phyloP scores from a whole-genome alignment of 2,888 invertebrate species.

The Polia nebulosa region DNA sequence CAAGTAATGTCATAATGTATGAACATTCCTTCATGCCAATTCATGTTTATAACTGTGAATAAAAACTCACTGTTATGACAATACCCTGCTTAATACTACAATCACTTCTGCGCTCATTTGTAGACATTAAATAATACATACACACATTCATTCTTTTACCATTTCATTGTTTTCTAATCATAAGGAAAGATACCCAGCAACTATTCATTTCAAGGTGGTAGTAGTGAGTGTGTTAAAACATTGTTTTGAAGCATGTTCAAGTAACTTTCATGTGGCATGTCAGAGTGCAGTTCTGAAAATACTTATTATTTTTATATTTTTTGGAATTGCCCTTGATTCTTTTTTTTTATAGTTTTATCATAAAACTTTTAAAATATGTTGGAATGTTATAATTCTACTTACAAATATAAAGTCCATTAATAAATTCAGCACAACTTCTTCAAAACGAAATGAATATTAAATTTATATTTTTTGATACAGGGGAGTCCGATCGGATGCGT shows the following conservation, averaged over 20 bases:
- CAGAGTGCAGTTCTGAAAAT: constrained; percentile 9
- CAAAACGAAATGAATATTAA: neutral
- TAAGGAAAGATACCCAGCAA: constrained; percentile 18
- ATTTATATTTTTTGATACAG: constrained; percentile 82
- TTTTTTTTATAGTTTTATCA: neutral
- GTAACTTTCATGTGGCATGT: constrained; percentile 46
- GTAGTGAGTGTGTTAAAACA: constrained; percentile 39
- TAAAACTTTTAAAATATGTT: neutral
- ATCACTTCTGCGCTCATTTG: constrained; percentile 17
- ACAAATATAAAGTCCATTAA: neutral
- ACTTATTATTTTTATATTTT: neutral
- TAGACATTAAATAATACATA: constrained; percentile 20
- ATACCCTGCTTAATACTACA: neutral
- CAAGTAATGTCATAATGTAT: constrained; percentile 4
- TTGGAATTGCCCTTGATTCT: neutral
- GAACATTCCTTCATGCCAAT: neutral
- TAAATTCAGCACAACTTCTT: neutral
- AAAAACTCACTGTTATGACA: neutral
- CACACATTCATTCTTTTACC: constrained; percentile 5
- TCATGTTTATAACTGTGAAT: neutral
- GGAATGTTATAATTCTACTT: neutral
- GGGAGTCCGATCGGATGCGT: constrained; percentile 96
- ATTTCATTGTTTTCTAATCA: constrained; percentile 15
- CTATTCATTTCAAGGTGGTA: constrained; percentile 47
- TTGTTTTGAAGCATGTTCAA: constrained; percentile 46